Evolutionary conservation across 2,113 vertebrate species (phyloP), one percentile per base, ranked within the genome.

Genomic region (Trichechus manatus): DNA sequence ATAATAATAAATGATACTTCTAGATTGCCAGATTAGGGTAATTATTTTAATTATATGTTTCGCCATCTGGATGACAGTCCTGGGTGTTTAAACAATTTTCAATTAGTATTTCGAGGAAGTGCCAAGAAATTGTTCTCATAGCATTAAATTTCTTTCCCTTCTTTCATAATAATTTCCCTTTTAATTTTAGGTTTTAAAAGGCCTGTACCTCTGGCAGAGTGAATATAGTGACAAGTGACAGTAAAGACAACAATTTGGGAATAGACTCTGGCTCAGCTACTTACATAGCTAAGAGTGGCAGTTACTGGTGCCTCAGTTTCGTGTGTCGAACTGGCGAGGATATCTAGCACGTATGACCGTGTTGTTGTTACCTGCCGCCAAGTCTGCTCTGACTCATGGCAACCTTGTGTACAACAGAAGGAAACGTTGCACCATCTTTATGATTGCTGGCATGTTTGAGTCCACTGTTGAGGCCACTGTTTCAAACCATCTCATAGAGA

Each of bases 11-110:
- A 86, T 98, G 97, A 94, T 97, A 96, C 97, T 97, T 98, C 96
- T 97, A 93, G 94, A 97, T 97, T 94, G 95, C 94, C 89, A 96
- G 93, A 97, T 96, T 98, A 91, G 93, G 90, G 86, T 96, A 98
- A 98, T 98, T 98, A 98, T 97, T 98, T 97, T 98, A 98, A 98
- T 98, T 98, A 91, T 96, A 98, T 97, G 97, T 97, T 98, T 98
- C 91, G n/a, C 98, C 98, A 97, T 96, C 97, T 97, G 96, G 95
- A 96, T 97, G 97, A 97, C 95, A 97, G 94, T 95, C 63, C 68
- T 97, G 88, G 81, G 63, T 97, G 79, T 98, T 98, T 97, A 97
- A 97, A 96, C 93, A 98, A 97, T 91, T 97, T 98, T 97, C 98
- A 98, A 98, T 98, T 97, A 98, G 95, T 96, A 91, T 97, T 98